Evolutionary conservation across 2,888 invertebrate species (phyloP).

Genomic region (Desoria tigrina): DNA sequence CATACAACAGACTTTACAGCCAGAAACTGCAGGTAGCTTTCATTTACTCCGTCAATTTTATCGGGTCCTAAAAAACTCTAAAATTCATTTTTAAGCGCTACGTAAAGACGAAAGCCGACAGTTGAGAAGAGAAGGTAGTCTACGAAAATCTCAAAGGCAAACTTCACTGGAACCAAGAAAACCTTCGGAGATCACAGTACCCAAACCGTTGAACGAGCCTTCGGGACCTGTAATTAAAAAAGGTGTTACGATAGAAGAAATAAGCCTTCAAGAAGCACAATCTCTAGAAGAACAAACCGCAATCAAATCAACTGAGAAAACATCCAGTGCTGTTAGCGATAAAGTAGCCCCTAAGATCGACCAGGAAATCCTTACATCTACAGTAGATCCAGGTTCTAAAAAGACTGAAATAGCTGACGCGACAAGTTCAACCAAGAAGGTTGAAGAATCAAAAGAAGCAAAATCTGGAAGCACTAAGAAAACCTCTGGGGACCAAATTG

Average conservation of each 20-base stretch:
- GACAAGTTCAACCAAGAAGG: background rate
- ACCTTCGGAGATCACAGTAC: background rate
- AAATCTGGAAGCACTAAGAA: no score
- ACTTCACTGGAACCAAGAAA: constrained; percentile 1
- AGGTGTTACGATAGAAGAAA: constrained; percentile 16
- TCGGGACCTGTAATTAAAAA: background rate
- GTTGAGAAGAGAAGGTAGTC: constrained; percentile 15
- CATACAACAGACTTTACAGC: constrained; percentile 61
- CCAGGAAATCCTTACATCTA: no score
- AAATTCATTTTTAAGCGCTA: constrained; percentile 2
- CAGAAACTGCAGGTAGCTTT: constrained; percentile 12
- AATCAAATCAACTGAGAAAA: no score
- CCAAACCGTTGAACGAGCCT: background rate
- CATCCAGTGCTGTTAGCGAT: no score
- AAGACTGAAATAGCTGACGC: no score
- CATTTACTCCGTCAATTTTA: background rate
- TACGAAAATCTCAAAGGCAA: constrained; percentile 4
- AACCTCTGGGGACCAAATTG: no score
- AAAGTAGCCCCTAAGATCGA: no score
- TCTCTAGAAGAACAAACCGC: background rate
- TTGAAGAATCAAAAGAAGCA: background rate
- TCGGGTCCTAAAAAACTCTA: background rate
- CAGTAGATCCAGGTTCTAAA: no score
- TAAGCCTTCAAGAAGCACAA: constrained; percentile 19
- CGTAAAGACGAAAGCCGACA: constrained; percentile 10